Evolutionary conservation across 53 echinoderm and acorn worm genomes (phyloP).

Genomic region (Paelopatides confundens): DNA sequence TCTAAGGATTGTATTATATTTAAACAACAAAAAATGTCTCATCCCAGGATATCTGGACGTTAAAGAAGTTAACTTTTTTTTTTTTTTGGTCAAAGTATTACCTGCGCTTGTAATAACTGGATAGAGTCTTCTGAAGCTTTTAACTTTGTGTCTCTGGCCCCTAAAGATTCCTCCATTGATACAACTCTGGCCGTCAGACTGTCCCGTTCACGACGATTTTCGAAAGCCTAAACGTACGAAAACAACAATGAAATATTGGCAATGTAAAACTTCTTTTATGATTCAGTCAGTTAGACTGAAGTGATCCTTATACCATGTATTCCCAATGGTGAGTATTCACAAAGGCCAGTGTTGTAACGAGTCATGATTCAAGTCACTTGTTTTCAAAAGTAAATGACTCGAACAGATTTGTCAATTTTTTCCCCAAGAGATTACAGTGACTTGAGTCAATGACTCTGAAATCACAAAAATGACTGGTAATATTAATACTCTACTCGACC

Average conservation of each 20-base stretch:
- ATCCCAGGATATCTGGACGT: too few relatives aligned
- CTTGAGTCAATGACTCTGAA: too few relatives aligned
- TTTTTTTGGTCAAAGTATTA: too few relatives aligned
- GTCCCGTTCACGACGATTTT: neutral
- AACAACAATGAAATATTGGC: neutral
- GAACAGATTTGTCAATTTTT: too few relatives aligned
- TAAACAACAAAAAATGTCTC: neutral
- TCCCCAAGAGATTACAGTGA: too few relatives aligned
- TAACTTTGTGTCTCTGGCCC: neutral
- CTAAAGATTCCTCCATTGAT: constrained; percentile 19
- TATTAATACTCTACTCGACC: too few relatives aligned
- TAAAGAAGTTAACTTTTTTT: too few relatives aligned
- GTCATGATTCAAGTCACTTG: too few relatives aligned
- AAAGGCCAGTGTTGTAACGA: too few relatives aligned
- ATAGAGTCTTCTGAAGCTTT: neutral
- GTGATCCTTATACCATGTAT: too few relatives aligned
- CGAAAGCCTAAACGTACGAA: neutral
- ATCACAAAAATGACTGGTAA: too few relatives aligned
- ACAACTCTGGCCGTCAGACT: constrained; percentile 3
- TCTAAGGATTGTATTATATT: neutral
- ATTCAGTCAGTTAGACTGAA: neutral
- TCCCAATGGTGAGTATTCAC: neutral
- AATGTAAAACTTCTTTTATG: neutral
- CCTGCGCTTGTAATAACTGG: neutral
- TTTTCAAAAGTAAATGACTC: too few relatives aligned